These are phyloP conservation scores for Paguma larvata DNA, from an alignment of 2,797 vertebrate genomes.

Conservation along the genomic window DNA sequence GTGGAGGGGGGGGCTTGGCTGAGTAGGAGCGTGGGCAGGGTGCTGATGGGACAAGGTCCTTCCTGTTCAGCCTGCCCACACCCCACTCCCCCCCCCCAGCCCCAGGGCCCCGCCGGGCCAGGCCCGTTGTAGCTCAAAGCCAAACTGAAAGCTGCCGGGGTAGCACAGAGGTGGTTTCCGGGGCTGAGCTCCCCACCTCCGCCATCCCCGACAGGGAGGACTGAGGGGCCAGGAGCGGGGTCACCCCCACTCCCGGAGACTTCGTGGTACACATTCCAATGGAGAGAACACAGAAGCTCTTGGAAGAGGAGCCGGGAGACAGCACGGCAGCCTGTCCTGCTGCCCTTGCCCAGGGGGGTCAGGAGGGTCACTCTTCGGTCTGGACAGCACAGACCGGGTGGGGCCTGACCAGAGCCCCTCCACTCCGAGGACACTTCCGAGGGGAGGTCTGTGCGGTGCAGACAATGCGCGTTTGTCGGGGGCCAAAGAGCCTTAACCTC, in stretches of 20 bases:
- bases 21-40: slow-evolving; percentile 40
- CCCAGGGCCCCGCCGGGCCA: slow-evolving; percentile 22
- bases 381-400: background rate
- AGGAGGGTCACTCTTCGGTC: background rate
- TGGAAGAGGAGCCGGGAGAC: background rate
- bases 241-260: background rate
- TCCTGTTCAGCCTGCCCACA: slow-evolving; percentile 64
- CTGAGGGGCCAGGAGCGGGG: background rate
- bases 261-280: background rate
- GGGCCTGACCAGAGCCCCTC: background rate
- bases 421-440: background rate
- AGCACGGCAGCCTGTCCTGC: background rate
- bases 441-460: background rate
- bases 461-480: background rate
- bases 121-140: slow-evolving; percentile 39
- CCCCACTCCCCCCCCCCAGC: background rate
- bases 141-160: slow-evolving; percentile 76
- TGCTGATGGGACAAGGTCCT: slow-evolving; percentile 14
- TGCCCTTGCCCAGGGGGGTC: background rate
- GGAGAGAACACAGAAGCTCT: slow-evolving; percentile 1
- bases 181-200: slow-evolving; percentile 52
- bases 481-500: background rate
- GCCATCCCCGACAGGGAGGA: background rate
- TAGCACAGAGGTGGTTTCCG: background rate
- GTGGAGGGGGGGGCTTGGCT: background rate